Conservation (phyloP, 2,888 invertebrate species). For the Lamproptera curius region DNA sequence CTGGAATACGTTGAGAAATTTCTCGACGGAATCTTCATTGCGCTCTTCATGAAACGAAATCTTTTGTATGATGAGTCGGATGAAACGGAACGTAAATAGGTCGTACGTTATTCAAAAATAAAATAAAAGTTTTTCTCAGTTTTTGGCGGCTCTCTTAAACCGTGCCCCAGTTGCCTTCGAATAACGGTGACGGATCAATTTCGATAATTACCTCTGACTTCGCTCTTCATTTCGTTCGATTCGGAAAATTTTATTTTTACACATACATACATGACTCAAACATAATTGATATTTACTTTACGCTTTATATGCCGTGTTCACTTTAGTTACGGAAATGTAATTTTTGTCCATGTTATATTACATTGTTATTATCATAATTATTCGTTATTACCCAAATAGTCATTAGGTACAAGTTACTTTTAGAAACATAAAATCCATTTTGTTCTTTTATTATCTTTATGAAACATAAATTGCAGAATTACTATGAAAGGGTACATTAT, state of each 20-base stretch:
- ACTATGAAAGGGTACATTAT: too few species aligned
- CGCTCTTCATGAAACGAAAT: slow-evolving; percentile 8
- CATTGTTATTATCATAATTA: neutral
- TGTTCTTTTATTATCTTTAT: too few species aligned
- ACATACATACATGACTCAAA: neutral
- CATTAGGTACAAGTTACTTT: too few species aligned
- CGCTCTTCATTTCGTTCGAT: slow-evolving; percentile 2
- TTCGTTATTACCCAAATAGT: neutral
- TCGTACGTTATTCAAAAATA: slow-evolving; percentile 19
- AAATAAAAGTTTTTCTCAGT: slow-evolving; percentile 12
- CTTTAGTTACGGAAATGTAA: too few species aligned
- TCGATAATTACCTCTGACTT: slow-evolving; percentile 15
- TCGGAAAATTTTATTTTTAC: slow-evolving; percentile 1
- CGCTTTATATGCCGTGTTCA: too few species aligned
- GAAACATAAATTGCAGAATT: too few species aligned
- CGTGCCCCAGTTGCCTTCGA: slow-evolving; percentile 5
- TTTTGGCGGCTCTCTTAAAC: neutral
- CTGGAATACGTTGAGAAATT: slow-evolving; percentile 7
- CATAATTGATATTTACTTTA: neutral
- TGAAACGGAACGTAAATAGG: slow-evolving; percentile 19
- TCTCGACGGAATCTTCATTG: slow-evolving; percentile 10
- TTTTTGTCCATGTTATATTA: too few species aligned
- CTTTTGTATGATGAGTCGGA: slow-evolving; percentile 16
- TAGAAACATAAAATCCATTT: too few species aligned
- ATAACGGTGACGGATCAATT: slow-evolving; percentile 16